Evolutionary conservation across 2,113 vertebrate species (phyloP).

Genomic region (Dryoscopus gambensis): DNA sequence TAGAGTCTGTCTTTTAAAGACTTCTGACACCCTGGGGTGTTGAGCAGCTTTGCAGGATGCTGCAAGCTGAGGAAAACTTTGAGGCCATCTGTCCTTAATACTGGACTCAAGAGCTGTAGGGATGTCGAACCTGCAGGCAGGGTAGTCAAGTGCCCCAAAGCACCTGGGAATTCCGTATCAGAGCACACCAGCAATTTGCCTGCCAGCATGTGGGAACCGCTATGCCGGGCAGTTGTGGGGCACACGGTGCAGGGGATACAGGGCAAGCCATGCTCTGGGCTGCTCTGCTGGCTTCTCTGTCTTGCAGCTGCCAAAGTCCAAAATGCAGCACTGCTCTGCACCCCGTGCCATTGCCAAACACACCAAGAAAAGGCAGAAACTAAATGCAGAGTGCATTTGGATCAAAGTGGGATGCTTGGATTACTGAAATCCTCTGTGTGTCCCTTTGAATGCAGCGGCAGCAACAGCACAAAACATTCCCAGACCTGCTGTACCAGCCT

Average conservation of each 20-base stretch:
- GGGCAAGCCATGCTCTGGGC: background rate
- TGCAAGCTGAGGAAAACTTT: background rate
- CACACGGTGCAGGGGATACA: background rate
- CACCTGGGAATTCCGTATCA: background rate
- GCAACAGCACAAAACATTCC: background rate
- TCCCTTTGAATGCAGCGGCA: background rate
- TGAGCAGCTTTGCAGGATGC: background rate
- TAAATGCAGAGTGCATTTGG: background rate
- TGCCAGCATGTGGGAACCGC: background rate
- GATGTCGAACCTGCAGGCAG: background rate
- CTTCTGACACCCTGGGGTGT: background rate
- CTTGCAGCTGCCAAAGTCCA: background rate
- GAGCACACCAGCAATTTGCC: background rate
- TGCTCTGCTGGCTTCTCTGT: background rate
- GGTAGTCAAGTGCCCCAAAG: background rate
- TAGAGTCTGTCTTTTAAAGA: background rate
- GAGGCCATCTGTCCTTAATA: background rate
- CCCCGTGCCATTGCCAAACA: background rate
- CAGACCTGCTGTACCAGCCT: background rate
- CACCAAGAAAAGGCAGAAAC: background rate
- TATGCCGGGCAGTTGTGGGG: background rate
- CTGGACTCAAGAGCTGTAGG: background rate
- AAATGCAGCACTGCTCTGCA: background rate
- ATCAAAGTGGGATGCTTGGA: background rate
- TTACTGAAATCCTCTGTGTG: background rate